Evolutionary conservation across 1,140 invertebrate species (phyloP).

Genomic region (Brachionus rubens): DNA sequence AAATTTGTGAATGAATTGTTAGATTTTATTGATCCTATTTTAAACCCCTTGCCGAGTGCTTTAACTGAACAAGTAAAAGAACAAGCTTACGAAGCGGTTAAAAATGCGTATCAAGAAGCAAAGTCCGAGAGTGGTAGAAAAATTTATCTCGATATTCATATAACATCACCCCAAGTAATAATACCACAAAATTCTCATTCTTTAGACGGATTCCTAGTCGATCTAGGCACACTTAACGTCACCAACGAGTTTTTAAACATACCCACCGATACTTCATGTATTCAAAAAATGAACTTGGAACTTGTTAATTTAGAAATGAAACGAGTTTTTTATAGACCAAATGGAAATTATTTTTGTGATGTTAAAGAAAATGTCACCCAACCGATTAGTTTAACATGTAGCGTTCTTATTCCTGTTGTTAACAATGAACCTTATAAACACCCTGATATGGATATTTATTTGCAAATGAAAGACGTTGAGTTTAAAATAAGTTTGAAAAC

Average conservation of each 20-base stretch:
- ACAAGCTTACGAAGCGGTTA: conserved; percentile 43
- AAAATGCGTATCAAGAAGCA: conserved; percentile 25
- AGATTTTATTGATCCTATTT: conserved; percentile 38
- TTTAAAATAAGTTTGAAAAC: conserved; percentile 1
- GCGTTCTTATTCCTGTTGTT: neutral
- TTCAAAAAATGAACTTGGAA: conserved; percentile 47
- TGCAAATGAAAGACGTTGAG: neutral
- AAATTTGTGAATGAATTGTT: conserved; percentile 45
- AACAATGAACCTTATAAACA: neutral
- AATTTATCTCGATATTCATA: conserved; percentile 70
- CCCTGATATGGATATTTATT: conserved; percentile 14
- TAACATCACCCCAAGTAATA: conserved; percentile 72
- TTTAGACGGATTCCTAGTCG: conserved; percentile 73
- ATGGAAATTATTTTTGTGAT: conserved; percentile 52
- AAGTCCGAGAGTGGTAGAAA: conserved; percentile 62
- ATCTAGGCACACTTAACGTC: conserved; percentile 72
- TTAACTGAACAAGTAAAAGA: conserved; percentile 44
- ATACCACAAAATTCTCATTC: conserved; percentile 76
- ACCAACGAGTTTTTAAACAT: conserved; percentile 72
- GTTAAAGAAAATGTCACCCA: conserved; percentile 4
- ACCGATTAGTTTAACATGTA: conserved; percentile 15
- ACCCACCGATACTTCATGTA: conserved; percentile 33
- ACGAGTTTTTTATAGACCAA: conserved; percentile 61
- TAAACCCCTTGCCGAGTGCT: conserved; percentile 25
- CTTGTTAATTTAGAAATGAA: conserved; percentile 42